Evolutionary conservation across 1,140 invertebrate genomes (phyloP).

Genomic region (Drosophila teissieri): DNA sequence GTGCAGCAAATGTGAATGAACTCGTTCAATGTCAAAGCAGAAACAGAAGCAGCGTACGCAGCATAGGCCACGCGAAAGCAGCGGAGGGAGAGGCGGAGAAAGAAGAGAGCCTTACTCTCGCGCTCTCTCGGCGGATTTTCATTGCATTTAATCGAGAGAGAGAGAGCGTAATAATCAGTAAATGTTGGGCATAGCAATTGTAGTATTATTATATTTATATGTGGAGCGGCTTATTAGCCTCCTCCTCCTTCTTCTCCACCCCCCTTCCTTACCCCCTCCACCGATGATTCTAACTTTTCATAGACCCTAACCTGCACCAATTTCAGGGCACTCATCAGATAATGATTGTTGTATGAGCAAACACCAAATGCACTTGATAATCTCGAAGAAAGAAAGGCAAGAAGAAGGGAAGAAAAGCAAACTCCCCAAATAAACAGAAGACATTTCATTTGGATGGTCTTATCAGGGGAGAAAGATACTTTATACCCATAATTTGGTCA

Average conservation of each 20-base stretch:
- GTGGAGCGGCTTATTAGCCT: too few relatives aligned
- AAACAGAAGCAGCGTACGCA: conserved; percentile 65
- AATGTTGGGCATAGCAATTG: too few relatives aligned
- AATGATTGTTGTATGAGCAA: conserved; percentile 14
- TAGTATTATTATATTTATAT: too few relatives aligned
- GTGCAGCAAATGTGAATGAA: conserved; percentile 82
- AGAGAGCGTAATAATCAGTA: too few relatives aligned
- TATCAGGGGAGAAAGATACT: conserved; percentile 10
- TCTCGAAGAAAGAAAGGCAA: conserved; percentile 20
- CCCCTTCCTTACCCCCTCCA: background rate
- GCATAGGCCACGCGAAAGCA: conserved; percentile 64
- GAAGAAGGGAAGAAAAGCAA: conserved; percentile 11
- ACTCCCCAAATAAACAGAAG: conserved; percentile 39
- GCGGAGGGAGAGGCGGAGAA: conserved; percentile 10
- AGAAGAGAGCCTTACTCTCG: conserved; percentile 9
- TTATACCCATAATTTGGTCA: background rate
- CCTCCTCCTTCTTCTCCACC: background rate
- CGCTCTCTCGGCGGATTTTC: conserved; percentile 22
- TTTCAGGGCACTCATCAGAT: conserved; percentile 32
- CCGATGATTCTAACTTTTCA: background rate
- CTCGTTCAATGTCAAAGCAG: conserved; percentile 84
- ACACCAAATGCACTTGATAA: conserved; percentile 59
- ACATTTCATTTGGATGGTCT: conserved; percentile 2
- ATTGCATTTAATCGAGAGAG: conserved; percentile 5
- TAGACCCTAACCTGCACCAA: conserved; percentile 74